Percentiles rank a stretch among this genome's conserved stretches.
Evolutionary conservation across 2,797 vertebrate genomes (phyloP).

Genomic region (Tapirus indicus): DNA sequence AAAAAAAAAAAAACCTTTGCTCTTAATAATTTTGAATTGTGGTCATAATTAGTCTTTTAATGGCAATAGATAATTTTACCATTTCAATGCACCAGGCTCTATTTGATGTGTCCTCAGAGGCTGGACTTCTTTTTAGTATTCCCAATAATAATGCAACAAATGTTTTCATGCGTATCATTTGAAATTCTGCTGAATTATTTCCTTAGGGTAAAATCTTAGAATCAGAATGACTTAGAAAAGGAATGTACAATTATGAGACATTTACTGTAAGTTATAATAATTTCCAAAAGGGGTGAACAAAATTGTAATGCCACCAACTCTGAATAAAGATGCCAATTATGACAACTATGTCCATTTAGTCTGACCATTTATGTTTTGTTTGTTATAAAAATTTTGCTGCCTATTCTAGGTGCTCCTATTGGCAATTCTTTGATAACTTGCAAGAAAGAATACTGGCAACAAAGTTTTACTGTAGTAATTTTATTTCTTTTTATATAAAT

Average conservation of each 20-base stretch:
- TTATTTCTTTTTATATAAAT: not conserved
- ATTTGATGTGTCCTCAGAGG: not conserved
- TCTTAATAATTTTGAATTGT: not conserved
- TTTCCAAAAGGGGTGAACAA: not conserved
- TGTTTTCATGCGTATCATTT: not conserved
- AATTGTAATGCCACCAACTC: not conserved
- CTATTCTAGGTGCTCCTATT: not conserved
- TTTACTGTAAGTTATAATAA: not conserved
- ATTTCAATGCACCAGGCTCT: not conserved
- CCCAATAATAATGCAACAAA: not conserved
- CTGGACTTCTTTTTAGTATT: not conserved
- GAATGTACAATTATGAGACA: not conserved
- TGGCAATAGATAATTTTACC: not conserved
- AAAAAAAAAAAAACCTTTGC: not conserved
- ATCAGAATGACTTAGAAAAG: not conserved
- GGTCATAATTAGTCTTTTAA: not conserved
- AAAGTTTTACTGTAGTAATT: not conserved
- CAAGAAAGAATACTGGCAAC: not conserved
- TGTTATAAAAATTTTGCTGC: not conserved
- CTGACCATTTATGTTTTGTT: not conserved
- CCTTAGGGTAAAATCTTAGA: not conserved
- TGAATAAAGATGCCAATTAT: not conserved
- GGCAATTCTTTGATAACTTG: not conserved
- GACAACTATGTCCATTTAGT: not conserved
- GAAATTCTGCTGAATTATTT: constrained; percentile 23